Conservation (phyloP, 2,888 invertebrate genomes). For the Tipula unca region DNA sequence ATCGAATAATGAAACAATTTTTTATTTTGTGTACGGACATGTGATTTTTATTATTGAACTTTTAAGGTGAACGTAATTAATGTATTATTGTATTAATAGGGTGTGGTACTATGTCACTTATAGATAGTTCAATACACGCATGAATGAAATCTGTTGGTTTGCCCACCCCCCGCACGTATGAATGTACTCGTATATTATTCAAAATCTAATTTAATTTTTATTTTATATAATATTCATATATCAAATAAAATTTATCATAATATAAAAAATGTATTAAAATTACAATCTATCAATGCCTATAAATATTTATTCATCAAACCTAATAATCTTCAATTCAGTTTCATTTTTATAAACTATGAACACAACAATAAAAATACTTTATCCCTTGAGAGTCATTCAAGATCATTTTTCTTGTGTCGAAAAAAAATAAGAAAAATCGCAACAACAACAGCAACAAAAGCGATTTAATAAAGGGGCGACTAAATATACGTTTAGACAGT, state of each 20-base stretch:
- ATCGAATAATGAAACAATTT: not conserved
- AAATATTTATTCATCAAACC: slow-evolving; percentile 4
- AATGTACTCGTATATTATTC: not conserved
- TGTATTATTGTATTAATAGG: not conserved
- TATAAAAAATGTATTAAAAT: not conserved
- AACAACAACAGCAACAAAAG: not conserved
- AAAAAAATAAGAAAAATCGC: not conserved
- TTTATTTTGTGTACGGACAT: not conserved
- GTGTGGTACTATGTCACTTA: not conserved
- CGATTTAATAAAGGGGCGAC: not conserved
- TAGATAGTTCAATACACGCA: not conserved
- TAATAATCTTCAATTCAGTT: not conserved
- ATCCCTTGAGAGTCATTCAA: not conserved
- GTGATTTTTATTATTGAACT: not conserved
- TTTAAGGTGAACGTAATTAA: not conserved
- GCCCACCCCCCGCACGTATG: not conserved
- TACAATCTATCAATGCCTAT: not conserved
- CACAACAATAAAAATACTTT: not conserved
- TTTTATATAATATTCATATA: not conserved
- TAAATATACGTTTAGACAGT: not conserved
- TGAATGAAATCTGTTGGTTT: not conserved
- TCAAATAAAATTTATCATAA: not conserved
- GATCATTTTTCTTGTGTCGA: slow-evolving; percentile 2
- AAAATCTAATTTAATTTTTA: not conserved
- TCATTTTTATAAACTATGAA: not conserved